These are phyloP conservation scores for Zaprionus kolodkinae DNA, from an alignment of 1,140 invertebrate genomes.

Conservation along the genomic window DNA sequence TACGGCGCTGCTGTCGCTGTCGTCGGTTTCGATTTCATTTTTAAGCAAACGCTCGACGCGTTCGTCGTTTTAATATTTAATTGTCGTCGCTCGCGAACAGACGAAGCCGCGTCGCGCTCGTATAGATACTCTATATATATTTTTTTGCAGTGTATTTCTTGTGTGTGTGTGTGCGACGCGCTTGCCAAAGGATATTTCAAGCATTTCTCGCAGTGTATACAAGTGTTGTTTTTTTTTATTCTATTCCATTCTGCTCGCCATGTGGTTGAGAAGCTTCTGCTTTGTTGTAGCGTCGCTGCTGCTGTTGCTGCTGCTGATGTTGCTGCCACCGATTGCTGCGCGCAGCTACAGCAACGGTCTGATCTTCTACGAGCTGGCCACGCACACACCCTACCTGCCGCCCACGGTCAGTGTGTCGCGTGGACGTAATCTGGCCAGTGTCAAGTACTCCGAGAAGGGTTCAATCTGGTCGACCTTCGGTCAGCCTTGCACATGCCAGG, in stretches of 20 bases:
- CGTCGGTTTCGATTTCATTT: constrained; percentile 79
- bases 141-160: constrained; percentile 3
- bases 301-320: constrained; percentile 7
- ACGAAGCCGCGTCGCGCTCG: constrained; percentile 34
- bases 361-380: constrained; percentile 71
- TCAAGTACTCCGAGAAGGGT: constrained; percentile 73
- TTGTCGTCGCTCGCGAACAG: constrained; percentile 73
- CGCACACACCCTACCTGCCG: constrained; percentile 64
- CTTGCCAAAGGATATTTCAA: too few species aligned
- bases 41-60: constrained; percentile 76
- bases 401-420: constrained; percentile 78
- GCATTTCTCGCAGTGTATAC: not conserved
- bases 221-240: not conserved
- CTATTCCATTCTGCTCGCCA: not conserved
- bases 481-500: constrained; percentile 70
- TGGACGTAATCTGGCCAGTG: constrained; percentile 69
- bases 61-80: constrained; percentile 78
- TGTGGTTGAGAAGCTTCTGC: not conserved
- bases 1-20: constrained; percentile 13
- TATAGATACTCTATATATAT: not conserved
- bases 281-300: not conserved
- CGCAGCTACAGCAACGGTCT: constrained; percentile 78
- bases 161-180: not conserved
- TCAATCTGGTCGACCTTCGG: constrained; percentile 82
- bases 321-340: constrained; percentile 21